Evolutionary conservation across 2,113 vertebrate genomes (phyloP), one percentile per base, ranked within the genome.

Genomic region (Psettodes erumei): DNA sequence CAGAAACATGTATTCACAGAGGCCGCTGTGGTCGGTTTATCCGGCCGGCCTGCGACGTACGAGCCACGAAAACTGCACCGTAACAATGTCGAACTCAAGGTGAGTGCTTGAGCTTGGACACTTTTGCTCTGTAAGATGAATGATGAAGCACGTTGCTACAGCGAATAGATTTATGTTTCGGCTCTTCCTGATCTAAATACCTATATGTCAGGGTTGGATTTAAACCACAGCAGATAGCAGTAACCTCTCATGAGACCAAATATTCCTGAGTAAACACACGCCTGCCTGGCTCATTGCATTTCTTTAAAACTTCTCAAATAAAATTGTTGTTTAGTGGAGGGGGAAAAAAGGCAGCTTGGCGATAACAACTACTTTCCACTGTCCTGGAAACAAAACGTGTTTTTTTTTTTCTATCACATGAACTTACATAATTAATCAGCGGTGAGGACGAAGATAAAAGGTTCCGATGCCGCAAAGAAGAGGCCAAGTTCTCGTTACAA

Each of bases 311-410:
- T 87, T 58, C 63, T 59, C 71, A 10, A 38, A 68, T 81, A 86
- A 87, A 84, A 64, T 28, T n/a, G 33, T 74, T 77, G 79, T 79
- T 48, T n/a, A n/a, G n/a, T n/a, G n/a, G 58, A 70, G 83, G 30
- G 42, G 25, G 13, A 69, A 83, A 71, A 64, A 37, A 55, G n/a
- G 19, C 27, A 69, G 3, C 71, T 58, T 42, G 51, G 51, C 48
- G 25, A 32, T 37, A 30, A 48, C 27, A 67, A 33, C 28, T 55
- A 53, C 32, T 81, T 59, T 82, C 82, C 75, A 51, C 21, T 38
- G 45, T 79, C 42, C 8, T 45, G 70, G 63, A 79, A 56, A 37
- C 0, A 0, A 63, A 51, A 45, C 32, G 15, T 76, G 58, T 70
- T 37, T 30, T 12, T 61, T 42, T 77, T 59, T 55, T 30, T 60